These are phyloP conservation scores for Entomyzon cyanotis DNA, from an alignment of 2,113 vertebrate genomes.

Conservation along the genomic window DNA sequence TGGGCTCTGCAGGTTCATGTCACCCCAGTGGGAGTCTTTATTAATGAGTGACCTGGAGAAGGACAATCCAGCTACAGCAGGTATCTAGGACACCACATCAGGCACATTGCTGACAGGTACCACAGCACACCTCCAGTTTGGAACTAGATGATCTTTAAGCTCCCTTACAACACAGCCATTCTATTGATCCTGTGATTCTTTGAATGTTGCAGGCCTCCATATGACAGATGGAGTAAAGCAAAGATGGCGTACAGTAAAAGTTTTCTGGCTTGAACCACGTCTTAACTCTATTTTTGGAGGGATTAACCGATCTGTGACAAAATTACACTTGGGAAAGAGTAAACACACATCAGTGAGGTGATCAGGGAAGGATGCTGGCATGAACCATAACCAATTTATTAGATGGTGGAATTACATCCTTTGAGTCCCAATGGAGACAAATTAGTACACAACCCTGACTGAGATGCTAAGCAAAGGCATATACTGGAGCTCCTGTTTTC, in stretches of 20 bases:
- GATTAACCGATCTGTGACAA: neutral
- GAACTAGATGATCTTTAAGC: rapidly evolving
- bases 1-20: neutral
- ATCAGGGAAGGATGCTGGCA: neutral
- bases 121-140: neutral
- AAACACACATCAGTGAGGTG: neutral
- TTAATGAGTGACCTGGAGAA: neutral
- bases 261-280: neutral
- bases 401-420: neutral
- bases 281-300: neutral
- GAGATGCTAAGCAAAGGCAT: neutral
- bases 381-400: neutral
- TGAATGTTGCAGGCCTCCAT: neutral
- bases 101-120: neutral
- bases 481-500: neutral
- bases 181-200: neutral
- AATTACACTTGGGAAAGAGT: neutral
- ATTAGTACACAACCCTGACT: neutral
- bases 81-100: neutral
- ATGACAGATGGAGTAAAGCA: neutral
- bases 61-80: neutral
- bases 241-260: neutral
- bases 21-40: neutral
- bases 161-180: neutral
- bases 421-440: neutral